Base-by-base conservation (phyloP, 2,113 vertebrate species). In the Oryzias celebensis region DNA sequence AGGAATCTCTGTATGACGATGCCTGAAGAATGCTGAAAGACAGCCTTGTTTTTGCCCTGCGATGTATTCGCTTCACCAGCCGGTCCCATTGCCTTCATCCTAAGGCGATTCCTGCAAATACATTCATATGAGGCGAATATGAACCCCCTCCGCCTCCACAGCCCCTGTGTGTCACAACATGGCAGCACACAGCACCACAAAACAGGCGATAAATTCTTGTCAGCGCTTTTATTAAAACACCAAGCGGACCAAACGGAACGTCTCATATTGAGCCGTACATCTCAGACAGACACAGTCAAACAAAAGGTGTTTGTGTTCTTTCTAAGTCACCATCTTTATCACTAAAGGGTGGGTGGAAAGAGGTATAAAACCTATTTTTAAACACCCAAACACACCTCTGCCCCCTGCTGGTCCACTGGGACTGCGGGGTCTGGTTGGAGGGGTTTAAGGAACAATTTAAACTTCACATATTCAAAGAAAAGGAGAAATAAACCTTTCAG, bases 131-230 rank as follows among this genome's bases (percentile, higher is more conserved):
- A 78, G 77, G 67, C 58, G 76, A 82, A 85, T 82, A 83, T 84
- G 86, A 78, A 73, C 83, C 44, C 24, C 58, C 53, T 13, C 55
- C 41, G 17, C 65, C 52, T 17, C 10, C 50, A 12, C 68, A 73
- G 70, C 73, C 75, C 60, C 68, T 56, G 41, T 67, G 83, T 91
- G 81, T 36, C 36, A 89, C 86, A 73, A 84, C 85, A 84, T 87
- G 88, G 85, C 80, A 84, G 88, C 83, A 88, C 77, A 73, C 43
- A 80, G 81, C 75, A 79, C 81, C 70, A 68, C 63, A 83, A 20
- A 91, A 83, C 83, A 83, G 89, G 87, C 89, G 89, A 89, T 87
- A 90, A 85, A 90, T 89, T 86, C 84, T 82, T 89, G 88, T 91
- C 86, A 88, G 80, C 76, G 88, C 91, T 88, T 89, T 88, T 89